Conservation (phyloP, 2,888 invertebrate species). For the Clistopyga incitator region DNA sequence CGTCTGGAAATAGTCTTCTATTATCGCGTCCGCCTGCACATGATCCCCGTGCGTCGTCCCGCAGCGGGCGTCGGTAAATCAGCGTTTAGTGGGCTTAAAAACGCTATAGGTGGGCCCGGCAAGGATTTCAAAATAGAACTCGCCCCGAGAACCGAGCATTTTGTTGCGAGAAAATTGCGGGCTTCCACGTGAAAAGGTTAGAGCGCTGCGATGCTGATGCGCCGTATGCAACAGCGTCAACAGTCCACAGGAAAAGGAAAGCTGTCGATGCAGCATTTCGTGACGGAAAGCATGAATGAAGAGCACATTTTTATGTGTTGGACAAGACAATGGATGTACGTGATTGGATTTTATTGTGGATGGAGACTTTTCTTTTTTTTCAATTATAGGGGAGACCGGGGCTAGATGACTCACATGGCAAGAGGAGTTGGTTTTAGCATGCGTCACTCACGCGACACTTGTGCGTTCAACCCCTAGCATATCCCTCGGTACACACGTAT, state of each 20-base stretch:
- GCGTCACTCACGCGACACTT: not conserved
- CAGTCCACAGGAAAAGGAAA: not conserved
- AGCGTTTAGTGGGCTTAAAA: slow-evolving; percentile 74
- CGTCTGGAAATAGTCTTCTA: slow-evolving; percentile 72
- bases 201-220: slow-evolving; percentile 1
- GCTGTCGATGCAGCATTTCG: slow-evolving; percentile 1
- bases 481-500: not conserved
- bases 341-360: not conserved
- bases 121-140: slow-evolving; percentile 59
- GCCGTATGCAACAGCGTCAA: not conserved
- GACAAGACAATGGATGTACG: not conserved
- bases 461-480: not conserved
- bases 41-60: slow-evolving; percentile 54
- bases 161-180: slow-evolving; percentile 42
- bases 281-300: not conserved
- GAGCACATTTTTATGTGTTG: not conserved
- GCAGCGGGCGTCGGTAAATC: slow-evolving; percentile 70
- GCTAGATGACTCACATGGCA: too few relatives aligned
- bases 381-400: not conserved
- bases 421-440: slow-evolving; percentile 1
- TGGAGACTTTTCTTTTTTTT: not conserved
- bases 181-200: not conserved
- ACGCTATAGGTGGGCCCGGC: slow-evolving; percentile 72
- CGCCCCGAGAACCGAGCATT: slow-evolving; percentile 19
- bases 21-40: slow-evolving; percentile 61